Percentiles rank a stretch among this genome's conserved stretches.
These are phyloP conservation scores for Onthophagus taurus DNA, from an alignment of 1,140 invertebrate genomes.

Conservation along the genomic window DNA sequence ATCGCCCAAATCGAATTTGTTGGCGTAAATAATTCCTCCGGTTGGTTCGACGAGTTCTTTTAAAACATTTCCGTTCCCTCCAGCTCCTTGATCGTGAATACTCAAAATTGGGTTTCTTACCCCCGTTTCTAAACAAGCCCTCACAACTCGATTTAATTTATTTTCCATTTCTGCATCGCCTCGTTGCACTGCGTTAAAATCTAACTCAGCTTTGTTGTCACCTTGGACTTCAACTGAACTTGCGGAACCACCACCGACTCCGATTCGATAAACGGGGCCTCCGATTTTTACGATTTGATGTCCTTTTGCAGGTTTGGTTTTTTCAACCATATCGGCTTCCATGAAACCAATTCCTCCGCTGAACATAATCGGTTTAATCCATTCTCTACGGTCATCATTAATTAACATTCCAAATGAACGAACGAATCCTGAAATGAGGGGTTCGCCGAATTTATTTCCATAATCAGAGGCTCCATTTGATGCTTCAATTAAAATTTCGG, in stretches of 20 bases:
- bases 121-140: slow-evolving; percentile 80
- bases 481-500: slow-evolving; percentile 85
- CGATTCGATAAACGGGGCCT: slow-evolving; percentile 93
- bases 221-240: slow-evolving; percentile 91
- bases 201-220: slow-evolving; percentile 75
- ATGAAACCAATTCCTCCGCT: slow-evolving; percentile 90
- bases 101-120: slow-evolving; percentile 82
- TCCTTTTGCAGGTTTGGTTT: slow-evolving; percentile 61
- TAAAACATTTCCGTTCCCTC: slow-evolving; percentile 95
- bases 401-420: slow-evolving; percentile 79
- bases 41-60: slow-evolving; percentile 93
- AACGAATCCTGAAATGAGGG: slow-evolving; percentile 83
- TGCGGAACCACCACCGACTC: slow-evolving; percentile 92
- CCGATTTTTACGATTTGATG: slow-evolving; percentile 91
- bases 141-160: slow-evolving; percentile 87
- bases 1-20: slow-evolving; percentile 86
- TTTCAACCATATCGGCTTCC: slow-evolving; percentile 67
- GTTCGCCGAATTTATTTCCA: slow-evolving; percentile 98
- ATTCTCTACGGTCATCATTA: slow-evolving; percentile 70
- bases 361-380: slow-evolving; percentile 98
- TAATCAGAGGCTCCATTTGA: slow-evolving; percentile 98
- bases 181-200: slow-evolving; percentile 94
- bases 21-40: slow-evolving; percentile 84
- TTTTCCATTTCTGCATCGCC: slow-evolving; percentile 98
- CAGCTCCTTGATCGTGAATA: slow-evolving; percentile 95